Conservation (phyloP, 2,797 vertebrate species). For the Pristis pectinata region DNA sequence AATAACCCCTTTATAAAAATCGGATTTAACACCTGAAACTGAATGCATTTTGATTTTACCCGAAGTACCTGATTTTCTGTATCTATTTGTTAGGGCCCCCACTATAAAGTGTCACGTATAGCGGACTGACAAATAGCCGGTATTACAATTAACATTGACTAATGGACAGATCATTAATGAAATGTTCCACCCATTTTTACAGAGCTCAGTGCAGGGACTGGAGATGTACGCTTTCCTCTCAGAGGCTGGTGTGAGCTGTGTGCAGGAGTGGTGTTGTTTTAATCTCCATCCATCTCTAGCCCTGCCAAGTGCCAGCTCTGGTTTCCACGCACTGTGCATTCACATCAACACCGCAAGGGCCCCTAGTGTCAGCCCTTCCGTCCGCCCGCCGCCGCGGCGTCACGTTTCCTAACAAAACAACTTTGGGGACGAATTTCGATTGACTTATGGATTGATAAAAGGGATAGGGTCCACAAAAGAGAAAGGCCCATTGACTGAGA, state of each 20-base stretch:
- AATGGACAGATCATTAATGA: slow-evolving; percentile 13
- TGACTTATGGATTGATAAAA: slow-evolving; percentile 31
- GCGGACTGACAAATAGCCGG: not conserved
- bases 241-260: not conserved
- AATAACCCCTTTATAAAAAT: not conserved
- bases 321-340: not conserved
- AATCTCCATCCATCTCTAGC: not conserved
- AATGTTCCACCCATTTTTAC: not conserved
- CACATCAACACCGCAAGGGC: not conserved
- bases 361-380: not conserved
- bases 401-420: not conserved
- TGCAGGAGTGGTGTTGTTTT: not conserved
- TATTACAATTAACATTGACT: not conserved
- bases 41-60: not conserved
- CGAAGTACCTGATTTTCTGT: too few relatives aligned
- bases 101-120: not conserved
- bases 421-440: slow-evolving; percentile 30
- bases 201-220: not conserved
- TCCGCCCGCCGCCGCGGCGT: not conserved
- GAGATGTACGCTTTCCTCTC: not conserved
- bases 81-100: not conserved
- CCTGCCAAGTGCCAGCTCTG: not conserved
- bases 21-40: not conserved
- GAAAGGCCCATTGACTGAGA: slow-evolving; percentile 37
- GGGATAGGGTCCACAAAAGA: slow-evolving; percentile 34